Evolutionary conservation across 2,888 invertebrate genomes (phyloP).

Genomic region (Amiota communis): DNA sequence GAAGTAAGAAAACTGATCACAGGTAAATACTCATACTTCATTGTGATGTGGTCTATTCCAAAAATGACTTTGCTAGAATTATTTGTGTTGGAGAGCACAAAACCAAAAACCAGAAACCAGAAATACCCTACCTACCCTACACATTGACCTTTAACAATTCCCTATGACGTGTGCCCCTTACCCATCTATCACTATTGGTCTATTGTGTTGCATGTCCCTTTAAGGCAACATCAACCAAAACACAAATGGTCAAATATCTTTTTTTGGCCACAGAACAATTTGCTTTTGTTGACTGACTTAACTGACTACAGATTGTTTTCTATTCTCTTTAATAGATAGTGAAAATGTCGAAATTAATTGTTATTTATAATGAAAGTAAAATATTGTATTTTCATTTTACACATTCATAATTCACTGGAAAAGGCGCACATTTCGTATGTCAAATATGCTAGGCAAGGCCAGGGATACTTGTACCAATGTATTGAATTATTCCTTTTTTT

Average conservation of each 20-base stretch:
- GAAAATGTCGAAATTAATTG: conserved; percentile 19
- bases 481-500: no score
- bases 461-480: no score
- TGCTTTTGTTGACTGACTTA: no score
- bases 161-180: conserved; percentile 30
- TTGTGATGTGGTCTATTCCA: neutral
- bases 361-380: conserved; percentile 25
- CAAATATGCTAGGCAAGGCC: neutral
- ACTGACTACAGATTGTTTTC: neutral
- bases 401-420: conserved; percentile 17
- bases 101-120: conserved; percentile 20
- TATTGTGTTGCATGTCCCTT: neutral
- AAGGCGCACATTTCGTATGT: conserved; percentile 1
- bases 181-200: neutral
- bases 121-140: conserved; percentile 11
- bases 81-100: neutral
- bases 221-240: no score
- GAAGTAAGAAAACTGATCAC: neutral
- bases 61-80: no score
- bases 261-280: conserved; percentile 13
- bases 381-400: conserved; percentile 1
- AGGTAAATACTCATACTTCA: conserved; percentile 3
- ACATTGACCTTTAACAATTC: conserved; percentile 31
- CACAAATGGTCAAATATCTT: conserved; percentile 23
- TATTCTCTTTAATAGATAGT: neutral